Evolutionary conservation across 2,888 invertebrate genomes (phyloP), one percentile per base, ranked within the genome.

Genomic region (Napeogenes inachia): DNA sequence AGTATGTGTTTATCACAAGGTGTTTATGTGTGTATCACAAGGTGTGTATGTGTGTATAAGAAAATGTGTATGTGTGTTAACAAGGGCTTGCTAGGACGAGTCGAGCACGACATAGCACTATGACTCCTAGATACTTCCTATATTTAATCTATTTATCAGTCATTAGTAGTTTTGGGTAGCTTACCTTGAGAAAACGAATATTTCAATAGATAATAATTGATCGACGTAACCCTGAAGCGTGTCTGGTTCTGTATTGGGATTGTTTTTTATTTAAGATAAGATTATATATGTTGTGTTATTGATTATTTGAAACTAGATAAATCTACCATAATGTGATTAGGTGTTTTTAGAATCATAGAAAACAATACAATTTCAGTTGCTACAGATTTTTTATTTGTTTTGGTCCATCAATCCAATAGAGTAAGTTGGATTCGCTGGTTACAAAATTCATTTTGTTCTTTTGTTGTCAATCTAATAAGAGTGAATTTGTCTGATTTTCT

Each of bases 81-180:
- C 70, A 72, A 85, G 86, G 86, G 86, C 83, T 73, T 69, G 77
- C 84, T 86, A 87, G 86, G 84, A 85, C 87, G 83, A 81, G 80
- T 82, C 78, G 77, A 71, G 74, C 84, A 81, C 84, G 81, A 79
- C 72, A 81, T 82, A 50, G 30, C 50, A 50, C 30, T 50, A n/a
- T 21, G 50, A 30, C 50, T 50, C 30, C 50, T 30, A 50, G 79
- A 78, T 73, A 87, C 88, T 89, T 89, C 89, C 89, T 88, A 76
- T 84, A 75, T 70, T 69, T 78, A 80, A 82, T 81, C 80, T 77
- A 78, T 81, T 83, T 84, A 83, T 82, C 82, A 78, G 75, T 76
- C 79, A 77, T 78, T 79, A 75, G 72, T 71, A 72, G 76, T 75
- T 81, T 84, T 84, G 72, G 72, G 82, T 79, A 70, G 70, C 68